These are phyloP conservation scores for Teleogryllus oceanicus DNA, from an alignment of 2,888 invertebrate genomes.

Conservation along the genomic window DNA sequence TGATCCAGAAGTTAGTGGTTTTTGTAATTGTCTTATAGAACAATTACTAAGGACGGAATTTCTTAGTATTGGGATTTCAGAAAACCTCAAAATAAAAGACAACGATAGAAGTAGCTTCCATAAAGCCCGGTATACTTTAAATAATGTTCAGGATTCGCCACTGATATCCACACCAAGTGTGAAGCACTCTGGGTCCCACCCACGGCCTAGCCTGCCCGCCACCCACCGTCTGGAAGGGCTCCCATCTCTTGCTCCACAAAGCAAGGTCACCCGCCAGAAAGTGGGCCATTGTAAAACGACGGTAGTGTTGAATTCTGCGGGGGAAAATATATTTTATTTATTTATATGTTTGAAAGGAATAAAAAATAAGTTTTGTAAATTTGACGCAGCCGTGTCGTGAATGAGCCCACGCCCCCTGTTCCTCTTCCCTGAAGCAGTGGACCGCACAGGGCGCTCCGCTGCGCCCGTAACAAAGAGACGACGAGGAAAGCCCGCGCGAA, in stretches of 20 bases:
- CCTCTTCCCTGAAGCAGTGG: too few species aligned
- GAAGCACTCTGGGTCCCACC: not conserved
- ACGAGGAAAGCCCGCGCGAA: too few species aligned
- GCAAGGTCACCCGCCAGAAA: not conserved
- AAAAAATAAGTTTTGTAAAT: conserved; percentile 6
- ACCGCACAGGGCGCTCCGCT: too few species aligned
- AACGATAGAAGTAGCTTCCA: too few species aligned
- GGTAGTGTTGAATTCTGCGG: conserved; percentile 18
- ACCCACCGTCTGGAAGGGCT: not conserved
- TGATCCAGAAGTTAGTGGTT: too few species aligned
- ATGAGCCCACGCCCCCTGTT: not conserved
- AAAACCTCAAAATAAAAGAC: too few species aligned
- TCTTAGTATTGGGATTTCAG: too few species aligned
- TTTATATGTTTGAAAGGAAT: conserved; percentile 11
- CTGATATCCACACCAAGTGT: not conserved
- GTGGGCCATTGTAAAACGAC: not conserved
- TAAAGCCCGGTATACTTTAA: too few species aligned
- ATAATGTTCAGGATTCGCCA: too few species aligned
- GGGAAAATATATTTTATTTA: conserved; percentile 18
- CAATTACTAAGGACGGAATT: too few species aligned
- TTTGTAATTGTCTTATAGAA: too few species aligned
- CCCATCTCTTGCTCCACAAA: not conserved
- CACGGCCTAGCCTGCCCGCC: not conserved
- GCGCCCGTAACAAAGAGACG: too few species aligned
- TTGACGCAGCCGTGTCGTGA: not conserved